These are phyloP conservation scores for Ormyrus pomaceus DNA, from an alignment of 2,888 invertebrate genomes.

Conservation along the genomic window DNA sequence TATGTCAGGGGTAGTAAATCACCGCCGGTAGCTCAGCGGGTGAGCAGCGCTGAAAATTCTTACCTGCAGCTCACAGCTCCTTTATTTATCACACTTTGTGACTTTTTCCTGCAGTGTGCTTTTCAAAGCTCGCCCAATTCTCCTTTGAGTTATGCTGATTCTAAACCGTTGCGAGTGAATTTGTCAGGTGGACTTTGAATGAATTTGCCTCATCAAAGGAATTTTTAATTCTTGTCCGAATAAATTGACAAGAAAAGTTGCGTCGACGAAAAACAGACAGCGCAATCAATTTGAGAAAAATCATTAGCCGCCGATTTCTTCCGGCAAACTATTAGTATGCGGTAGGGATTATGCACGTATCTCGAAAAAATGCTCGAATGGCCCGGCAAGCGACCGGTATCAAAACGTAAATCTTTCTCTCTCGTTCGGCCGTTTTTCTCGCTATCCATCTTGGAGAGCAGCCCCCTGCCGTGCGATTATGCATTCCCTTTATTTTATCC, in stretches of 20 bases:
- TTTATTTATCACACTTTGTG: background rate
- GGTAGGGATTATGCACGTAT: background rate
- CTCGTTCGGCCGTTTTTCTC: constrained; percentile 15
- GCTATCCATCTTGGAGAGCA: background rate
- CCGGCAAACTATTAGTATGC: constrained; percentile 31
- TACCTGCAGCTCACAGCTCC: constrained; percentile 34
- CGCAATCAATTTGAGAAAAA: too few relatives aligned
- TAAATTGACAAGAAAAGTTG: too few relatives aligned
- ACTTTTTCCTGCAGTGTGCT: too few relatives aligned
- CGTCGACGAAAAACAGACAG: too few relatives aligned
- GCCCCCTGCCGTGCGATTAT: background rate
- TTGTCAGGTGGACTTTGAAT: too few relatives aligned
- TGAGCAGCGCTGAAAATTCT: constrained; percentile 27
- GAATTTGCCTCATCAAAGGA: too few relatives aligned
- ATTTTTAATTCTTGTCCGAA: too few relatives aligned
- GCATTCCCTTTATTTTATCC: constrained; percentile 29
- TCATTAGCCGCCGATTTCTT: background rate
- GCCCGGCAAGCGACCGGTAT: background rate
- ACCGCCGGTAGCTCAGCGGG: constrained; percentile 46
- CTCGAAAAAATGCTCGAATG: background rate
- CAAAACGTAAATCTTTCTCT: constrained; percentile 33
- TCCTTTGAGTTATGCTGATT: background rate
- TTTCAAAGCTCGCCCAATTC: background rate
- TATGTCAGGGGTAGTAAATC: constrained; percentile 43
- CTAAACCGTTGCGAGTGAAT: too few relatives aligned